Conservation (phyloP, 2,113 vertebrate species). For the Xiphophorus couchianus region DNA sequence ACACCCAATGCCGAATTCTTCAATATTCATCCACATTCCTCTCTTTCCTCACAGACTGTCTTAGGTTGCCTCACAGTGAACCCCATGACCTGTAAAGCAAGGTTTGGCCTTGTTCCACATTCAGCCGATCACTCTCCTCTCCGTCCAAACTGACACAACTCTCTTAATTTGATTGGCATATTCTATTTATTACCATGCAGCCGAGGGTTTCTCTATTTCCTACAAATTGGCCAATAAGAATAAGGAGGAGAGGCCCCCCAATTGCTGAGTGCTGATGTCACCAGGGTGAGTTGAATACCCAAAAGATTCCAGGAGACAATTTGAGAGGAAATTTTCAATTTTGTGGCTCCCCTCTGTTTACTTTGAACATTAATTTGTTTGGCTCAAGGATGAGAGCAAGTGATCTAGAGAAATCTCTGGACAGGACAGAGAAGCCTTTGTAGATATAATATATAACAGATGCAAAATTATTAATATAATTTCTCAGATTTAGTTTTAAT, state of each 20-base stretch:
- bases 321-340: constrained; percentile 29
- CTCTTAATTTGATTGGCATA: constrained; percentile 78
- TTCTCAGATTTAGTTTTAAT: neutral
- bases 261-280: constrained; percentile 65
- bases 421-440: neutral
- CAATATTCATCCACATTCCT: neutral
- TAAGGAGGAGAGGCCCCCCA: constrained; percentile 30
- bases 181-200: constrained; percentile 80
- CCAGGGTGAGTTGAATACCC: constrained; percentile 57
- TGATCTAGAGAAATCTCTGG: neutral
- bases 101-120: constrained; percentile 44
- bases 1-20: neutral
- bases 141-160: constrained; percentile 60
- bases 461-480: neutral
- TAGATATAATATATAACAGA: neutral
- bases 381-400: constrained; percentile 10
- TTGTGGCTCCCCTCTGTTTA: neutral
- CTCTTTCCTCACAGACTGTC: neutral
- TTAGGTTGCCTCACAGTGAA: constrained; percentile 6
- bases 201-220: constrained; percentile 56
- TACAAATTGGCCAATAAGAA: constrained; percentile 71
- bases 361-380: constrained; percentile 53
- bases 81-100: constrained; percentile 69
- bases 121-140: constrained; percentile 48
- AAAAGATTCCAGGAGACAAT: constrained; percentile 59